These are phyloP conservation scores for Anthoscopus minutus DNA, from an alignment of 2,113 vertebrate genomes.

Conservation along the genomic window DNA sequence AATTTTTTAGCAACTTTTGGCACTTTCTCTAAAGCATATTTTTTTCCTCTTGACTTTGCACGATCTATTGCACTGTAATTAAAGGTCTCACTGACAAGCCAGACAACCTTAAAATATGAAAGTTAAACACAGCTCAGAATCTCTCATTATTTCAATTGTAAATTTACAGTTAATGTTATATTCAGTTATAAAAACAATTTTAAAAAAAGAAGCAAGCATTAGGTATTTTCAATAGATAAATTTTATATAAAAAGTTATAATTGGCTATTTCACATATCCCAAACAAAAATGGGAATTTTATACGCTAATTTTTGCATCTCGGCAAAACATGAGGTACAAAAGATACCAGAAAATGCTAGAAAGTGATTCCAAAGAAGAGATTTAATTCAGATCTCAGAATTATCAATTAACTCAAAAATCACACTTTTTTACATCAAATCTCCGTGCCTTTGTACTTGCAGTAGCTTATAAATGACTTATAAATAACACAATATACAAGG, in stretches of 20 bases:
- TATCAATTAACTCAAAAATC: neutral
- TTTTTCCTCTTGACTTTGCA: constrained; percentile 95
- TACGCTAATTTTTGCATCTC: neutral
- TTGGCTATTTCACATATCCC: neutral
- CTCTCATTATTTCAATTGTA: neutral
- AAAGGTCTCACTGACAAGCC: constrained; percentile 94
- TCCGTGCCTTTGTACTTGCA: neutral
- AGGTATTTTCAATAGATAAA: neutral
- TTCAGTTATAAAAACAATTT: neutral
- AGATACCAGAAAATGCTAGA: neutral
- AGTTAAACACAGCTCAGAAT: constrained; percentile 1
- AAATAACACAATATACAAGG: neutral
- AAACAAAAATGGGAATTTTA: neutral
- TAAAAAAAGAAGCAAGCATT: neutral
- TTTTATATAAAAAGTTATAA: neutral
- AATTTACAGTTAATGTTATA: neutral
- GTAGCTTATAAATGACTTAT: neutral
- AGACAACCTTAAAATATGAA: constrained; percentile 80
- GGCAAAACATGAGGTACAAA: neutral
- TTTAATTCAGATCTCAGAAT: neutral
- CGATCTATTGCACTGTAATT: constrained; percentile 94
- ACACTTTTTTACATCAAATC: neutral
- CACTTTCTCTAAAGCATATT: constrained; percentile 95
- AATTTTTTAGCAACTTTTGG: constrained; percentile 95
- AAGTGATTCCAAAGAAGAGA: neutral